A percentile compares a stretch with the other conserved stretches of the same genome.
Conservation (phyloP, 2,113 vertebrate genomes). For the Aegotheles bennettii region DNA sequence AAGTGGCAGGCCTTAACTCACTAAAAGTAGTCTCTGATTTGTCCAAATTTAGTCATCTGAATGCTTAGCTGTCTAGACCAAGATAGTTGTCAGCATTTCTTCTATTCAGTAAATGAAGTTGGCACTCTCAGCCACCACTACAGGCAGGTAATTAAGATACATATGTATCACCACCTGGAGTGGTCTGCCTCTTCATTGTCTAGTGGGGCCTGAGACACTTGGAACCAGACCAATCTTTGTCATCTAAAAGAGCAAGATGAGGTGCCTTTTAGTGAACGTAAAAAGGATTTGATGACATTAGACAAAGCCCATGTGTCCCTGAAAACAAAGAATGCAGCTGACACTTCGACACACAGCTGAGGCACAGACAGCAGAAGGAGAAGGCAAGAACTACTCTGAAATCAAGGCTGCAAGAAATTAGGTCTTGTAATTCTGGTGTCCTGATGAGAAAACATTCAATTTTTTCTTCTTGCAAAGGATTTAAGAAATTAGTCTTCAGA, state of each 20-base stretch:
- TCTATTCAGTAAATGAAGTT: not conserved
- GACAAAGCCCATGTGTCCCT: not conserved
- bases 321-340: not conserved
- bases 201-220: not conserved
- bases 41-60: not conserved
- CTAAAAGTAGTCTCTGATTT: not conserved
- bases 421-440: not conserved
- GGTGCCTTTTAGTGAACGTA: not conserved
- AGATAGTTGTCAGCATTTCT: not conserved
- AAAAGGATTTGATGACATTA: not conserved
- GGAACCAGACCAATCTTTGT: not conserved
- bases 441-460: not conserved
- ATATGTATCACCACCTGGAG: not conserved
- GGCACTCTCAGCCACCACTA: not conserved
- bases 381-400: not conserved
- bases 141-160: not conserved
- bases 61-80: not conserved
- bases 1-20: not conserved
- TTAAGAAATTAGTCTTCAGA: not conserved
- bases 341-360: not conserved
- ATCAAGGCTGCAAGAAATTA: not conserved
- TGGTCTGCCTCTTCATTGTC: not conserved
- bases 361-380: not conserved
- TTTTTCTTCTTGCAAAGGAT: not conserved
- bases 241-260: not conserved